Conservation (phyloP, 2,888 invertebrate species). For the Geophilus truncorum region DNA sequence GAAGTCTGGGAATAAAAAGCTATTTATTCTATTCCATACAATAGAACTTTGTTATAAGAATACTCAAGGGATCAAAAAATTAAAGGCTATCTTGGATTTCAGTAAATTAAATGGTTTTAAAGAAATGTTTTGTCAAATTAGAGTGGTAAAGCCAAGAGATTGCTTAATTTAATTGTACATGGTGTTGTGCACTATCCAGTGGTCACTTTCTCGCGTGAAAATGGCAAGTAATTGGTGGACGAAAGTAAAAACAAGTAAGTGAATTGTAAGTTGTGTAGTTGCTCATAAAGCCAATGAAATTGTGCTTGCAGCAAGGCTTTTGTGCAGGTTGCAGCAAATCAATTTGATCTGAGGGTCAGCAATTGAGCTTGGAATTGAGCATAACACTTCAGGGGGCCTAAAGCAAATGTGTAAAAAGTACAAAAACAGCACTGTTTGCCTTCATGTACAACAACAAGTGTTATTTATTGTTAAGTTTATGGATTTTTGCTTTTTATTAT, state of each 20-base stretch:
- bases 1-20: no score
- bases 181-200: neutral
- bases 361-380: neutral
- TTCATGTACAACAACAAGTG: no score
- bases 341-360: neutral
- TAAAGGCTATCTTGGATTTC: no score
- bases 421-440: neutral
- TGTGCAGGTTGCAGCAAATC: neutral
- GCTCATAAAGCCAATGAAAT: neutral
- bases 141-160: neutral
- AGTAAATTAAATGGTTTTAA: no score
- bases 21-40: no score
- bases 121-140: no score
- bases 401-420: neutral
- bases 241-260: neutral
- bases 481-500: neutral
- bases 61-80: no score
- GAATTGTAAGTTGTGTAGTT: neutral
- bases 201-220: neutral
- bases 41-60: no score
- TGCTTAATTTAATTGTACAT: neutral
- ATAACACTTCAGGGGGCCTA: neutral
- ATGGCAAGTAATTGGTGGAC: neutral
- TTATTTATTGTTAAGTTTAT: neutral
- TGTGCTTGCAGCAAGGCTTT: neutral